Base-by-base conservation (phyloP, 2,113 vertebrate species). In the Arvicanthis niloticus region DNA sequence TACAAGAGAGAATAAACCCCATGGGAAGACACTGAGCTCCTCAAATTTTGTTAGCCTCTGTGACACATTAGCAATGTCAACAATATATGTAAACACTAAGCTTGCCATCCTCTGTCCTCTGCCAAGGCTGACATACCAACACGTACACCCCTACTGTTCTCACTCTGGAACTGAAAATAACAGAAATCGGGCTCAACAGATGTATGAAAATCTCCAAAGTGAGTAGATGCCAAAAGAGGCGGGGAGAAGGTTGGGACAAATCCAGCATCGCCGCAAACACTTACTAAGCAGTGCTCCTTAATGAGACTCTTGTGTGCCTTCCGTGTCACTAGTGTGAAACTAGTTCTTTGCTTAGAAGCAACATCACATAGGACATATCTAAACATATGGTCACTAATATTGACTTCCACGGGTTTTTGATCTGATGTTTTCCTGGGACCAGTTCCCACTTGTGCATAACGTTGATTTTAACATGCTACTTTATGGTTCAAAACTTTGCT, bases 381-480 rank as follows among this genome's bases (percentile, higher is more conserved):
- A 92, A 92, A 51, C 42, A 45, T 96, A 78, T 65, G 22, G 21
- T 80, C 34, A 62, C 72, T 81, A 70, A 56, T 89, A 96, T 89
- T 94, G 97, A 95, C 94, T 53, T 86, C 37, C 51, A 77, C 21
- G 29, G 70, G 67, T 73, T 91, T 95, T 85, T 92, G 80, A 95
- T 88, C 58, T 97, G 88, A 88, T 53, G 58, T 92, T 97, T 98
- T 96, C 77, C 93, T 92, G 86, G 78, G 45, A 58, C 45, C 19
- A 58, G 76, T 84, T 56, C 70, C 68, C 91, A 58, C 76, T 95
- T 91, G 45, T 90, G 92, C 37, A 94, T 91, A 94, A 91, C 94
- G 97, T 97, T 97, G 95, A 97, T 97, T 97, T 97, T 96, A 95
- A 94, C 93, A 94, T 94, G 91, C 85, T 81, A 53, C 80, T 94